These are phyloP conservation scores for Plagiodera versicolora DNA, from an alignment of 2,888 invertebrate genomes.

Conservation along the genomic window DNA sequence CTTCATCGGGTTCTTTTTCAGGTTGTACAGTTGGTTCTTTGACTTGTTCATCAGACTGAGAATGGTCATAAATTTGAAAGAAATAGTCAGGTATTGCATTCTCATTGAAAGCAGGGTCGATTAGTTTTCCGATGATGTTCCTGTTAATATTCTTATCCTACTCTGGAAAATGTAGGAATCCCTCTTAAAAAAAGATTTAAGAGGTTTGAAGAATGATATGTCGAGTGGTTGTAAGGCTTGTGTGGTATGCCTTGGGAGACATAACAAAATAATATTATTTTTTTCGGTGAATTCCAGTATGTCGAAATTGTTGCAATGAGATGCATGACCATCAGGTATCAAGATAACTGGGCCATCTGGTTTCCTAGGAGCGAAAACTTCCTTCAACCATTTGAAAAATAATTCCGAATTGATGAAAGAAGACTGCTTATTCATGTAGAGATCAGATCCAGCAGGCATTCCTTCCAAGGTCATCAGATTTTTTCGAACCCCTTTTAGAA, in stretches of 20 bases:
- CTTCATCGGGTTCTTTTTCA: neutral
- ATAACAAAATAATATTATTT: conserved; percentile 1
- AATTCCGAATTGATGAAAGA: conserved; percentile 15
- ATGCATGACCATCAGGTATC: conserved; percentile 11
- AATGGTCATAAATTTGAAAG: neutral
- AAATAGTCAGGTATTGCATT: neutral
- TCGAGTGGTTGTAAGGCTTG: conserved; percentile 15
- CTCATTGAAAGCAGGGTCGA: neutral
- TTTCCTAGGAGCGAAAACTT: conserved; percentile 14
- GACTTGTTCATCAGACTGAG: neutral
- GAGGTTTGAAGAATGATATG: conserved; percentile 10
- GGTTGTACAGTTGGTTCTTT: conserved; percentile 1
- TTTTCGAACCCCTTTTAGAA: conserved; percentile 20
- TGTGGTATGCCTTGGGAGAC: conserved; percentile 16
- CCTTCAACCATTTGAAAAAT: conserved; percentile 15
- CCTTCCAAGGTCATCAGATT: conserved; percentile 9
- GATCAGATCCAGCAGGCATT: conserved; percentile 12
- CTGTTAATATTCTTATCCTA: neutral
- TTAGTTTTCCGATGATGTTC: conserved; percentile 1
- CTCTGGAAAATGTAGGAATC: neutral
- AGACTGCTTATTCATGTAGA: conserved; percentile 15
- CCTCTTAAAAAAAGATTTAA: conserved; percentile 7
- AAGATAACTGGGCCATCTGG: conserved; percentile 14
- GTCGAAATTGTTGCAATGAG: conserved; percentile 10
- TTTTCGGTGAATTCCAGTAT: conserved; percentile 5